Percentiles rank a stretch among this genome's conserved stretches.
Evolutionary conservation across 2,888 invertebrate genomes (phyloP).

Genomic region (Lasioglossum malachurum): DNA sequence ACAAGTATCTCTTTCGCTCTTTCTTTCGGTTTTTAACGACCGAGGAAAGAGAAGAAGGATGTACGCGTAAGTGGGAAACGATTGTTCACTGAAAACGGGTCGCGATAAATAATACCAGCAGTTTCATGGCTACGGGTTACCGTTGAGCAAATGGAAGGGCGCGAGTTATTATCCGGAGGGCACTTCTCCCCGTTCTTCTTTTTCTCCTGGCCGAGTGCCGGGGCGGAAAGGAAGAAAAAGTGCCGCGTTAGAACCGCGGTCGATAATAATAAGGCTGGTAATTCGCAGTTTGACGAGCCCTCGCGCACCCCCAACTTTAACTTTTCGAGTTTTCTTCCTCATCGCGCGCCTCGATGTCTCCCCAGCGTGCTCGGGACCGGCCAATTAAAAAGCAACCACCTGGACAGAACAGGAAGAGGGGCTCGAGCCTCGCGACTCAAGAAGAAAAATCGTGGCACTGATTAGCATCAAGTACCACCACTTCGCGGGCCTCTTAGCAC

Average conservation of each 20-base stretch:
- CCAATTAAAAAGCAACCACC: conserved; percentile 81
- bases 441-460: conserved; percentile 60
- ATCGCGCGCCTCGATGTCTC: conserved; percentile 75
- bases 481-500: conserved; percentile 21
- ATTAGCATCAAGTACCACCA: conserved; percentile 42
- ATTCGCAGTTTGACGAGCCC: conserved; percentile 83
- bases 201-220: conserved; percentile 19
- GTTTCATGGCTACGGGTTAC: conserved; percentile 45
- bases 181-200: conserved; percentile 47
- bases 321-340: conserved; percentile 75
- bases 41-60: not conserved
- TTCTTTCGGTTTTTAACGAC: not conserved
- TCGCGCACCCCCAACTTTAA: conserved; percentile 64
- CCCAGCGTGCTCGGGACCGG: conserved; percentile 75
- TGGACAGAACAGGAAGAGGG: conserved; percentile 61
- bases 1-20: not conserved
- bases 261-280: conserved; percentile 83
- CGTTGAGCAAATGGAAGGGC: conserved; percentile 70
- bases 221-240: conserved; percentile 65
- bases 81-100: conserved; percentile 38
- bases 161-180: conserved; percentile 75
- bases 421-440: not conserved
- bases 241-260: conserved; percentile 76
- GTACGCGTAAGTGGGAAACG: conserved; percentile 34
- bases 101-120: conserved; percentile 66